These are phyloP conservation scores for Amphiprion ocellaris DNA, from an alignment of 2,113 vertebrate genomes.

Conservation along the genomic window DNA sequence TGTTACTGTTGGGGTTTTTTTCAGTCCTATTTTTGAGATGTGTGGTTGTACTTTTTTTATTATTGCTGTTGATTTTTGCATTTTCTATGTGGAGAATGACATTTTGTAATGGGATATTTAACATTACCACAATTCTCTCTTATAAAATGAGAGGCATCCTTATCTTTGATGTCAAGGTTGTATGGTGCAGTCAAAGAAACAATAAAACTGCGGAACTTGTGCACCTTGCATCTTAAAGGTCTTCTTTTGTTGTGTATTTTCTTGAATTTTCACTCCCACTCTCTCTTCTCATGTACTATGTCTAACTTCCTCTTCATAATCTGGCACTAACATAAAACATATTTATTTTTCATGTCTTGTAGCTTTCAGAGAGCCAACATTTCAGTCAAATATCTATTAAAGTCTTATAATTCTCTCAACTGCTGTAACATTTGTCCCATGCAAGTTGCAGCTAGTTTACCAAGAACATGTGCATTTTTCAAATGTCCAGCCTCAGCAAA, in stretches of 20 bases:
- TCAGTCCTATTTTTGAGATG: constrained; percentile 41
- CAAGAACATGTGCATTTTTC: constrained; percentile 20
- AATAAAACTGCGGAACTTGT: constrained; percentile 74
- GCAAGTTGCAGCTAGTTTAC: constrained; percentile 3
- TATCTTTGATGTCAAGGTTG: constrained; percentile 53
- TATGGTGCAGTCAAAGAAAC: constrained; percentile 69
- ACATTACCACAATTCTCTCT: constrained; percentile 33
- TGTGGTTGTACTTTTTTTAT: constrained; percentile 25
- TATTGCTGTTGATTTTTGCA: neutral
- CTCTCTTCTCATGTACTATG: neutral
- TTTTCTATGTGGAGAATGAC: constrained; percentile 57
- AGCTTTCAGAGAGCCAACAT: neutral
- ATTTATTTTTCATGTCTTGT: neutral
- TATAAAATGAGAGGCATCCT: constrained; percentile 48
- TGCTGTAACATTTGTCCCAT: neutral
- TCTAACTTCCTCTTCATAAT: neutral
- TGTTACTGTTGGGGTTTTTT: constrained; percentile 35
- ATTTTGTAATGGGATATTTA: constrained; percentile 72
- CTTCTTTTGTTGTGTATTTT: neutral
- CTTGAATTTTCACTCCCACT: neutral
- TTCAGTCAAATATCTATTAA: neutral
- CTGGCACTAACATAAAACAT: neutral
- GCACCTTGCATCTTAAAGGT: constrained; percentile 1
- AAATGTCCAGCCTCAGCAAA: constrained; percentile 30
- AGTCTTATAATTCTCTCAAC: neutral